Evolutionary conservation across 2,113 vertebrate species (phyloP).

Genomic region (Sinocyclocheilus maitianheensis): DNA sequence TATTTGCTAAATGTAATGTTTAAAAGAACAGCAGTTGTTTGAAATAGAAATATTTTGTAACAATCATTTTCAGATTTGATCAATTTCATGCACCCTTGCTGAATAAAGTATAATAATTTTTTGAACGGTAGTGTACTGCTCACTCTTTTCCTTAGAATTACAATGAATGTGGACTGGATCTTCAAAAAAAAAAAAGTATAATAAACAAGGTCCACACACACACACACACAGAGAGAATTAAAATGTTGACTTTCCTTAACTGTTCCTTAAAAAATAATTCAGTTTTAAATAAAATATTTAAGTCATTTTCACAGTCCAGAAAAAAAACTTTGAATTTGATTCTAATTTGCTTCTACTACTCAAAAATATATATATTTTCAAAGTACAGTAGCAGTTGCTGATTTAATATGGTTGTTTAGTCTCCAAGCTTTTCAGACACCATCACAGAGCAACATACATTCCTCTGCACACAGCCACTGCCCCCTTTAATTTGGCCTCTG

Average conservation of each 20-base stretch:
- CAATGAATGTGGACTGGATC: not conserved
- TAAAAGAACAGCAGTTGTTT: not conserved
- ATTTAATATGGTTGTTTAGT: not conserved
- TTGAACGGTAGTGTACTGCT: too few species aligned
- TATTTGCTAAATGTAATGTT: not conserved
- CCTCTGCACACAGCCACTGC: slow-evolving; percentile 39
- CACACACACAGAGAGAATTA: too few species aligned
- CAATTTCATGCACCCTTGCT: not conserved
- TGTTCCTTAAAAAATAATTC: too few species aligned
- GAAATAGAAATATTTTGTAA: not conserved
- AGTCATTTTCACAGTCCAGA: not conserved
- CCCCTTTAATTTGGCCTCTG: slow-evolving; percentile 37
- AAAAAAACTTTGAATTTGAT: not conserved
- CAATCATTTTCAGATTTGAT: not conserved
- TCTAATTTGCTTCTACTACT: not conserved
- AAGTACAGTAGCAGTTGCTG: not conserved
- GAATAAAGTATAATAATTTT: not conserved
- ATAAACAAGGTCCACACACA: too few species aligned
- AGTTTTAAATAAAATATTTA: not conserved
- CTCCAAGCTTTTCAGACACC: not conserved
- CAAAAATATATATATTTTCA: not conserved
- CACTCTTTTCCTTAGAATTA: not conserved
- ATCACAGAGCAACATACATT: slow-evolving; percentile 42
- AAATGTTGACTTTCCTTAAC: too few species aligned
- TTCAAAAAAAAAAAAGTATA: not conserved